A percentile compares a stretch with the other conserved stretches of the same genome.
Conservation (phyloP, 2,888 invertebrate species). For the Scrobipalpa costella region DNA sequence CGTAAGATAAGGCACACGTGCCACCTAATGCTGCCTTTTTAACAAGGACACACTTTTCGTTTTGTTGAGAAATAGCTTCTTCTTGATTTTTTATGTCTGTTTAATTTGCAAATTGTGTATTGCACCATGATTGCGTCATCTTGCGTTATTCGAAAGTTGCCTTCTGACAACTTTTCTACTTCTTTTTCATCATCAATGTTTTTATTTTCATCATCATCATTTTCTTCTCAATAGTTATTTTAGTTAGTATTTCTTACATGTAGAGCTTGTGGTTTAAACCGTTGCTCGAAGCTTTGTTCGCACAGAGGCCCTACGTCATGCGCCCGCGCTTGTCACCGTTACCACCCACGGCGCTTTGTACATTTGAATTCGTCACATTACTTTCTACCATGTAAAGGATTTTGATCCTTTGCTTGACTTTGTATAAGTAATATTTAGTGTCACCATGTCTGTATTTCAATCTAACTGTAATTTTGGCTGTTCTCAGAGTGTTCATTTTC, state of each 20-base stretch:
- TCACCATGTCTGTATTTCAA: too few relatives aligned
- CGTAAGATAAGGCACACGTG: neutral
- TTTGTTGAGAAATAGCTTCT: neutral
- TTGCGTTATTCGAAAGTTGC: neutral
- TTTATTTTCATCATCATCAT: neutral
- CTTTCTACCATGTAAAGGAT: neutral
- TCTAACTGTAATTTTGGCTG: too few relatives aligned
- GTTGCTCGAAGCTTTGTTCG: constrained; percentile 3
- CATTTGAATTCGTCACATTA: neutral
- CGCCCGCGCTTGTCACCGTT: constrained; percentile 45
- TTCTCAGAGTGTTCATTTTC: too few relatives aligned
- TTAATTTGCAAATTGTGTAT: neutral
- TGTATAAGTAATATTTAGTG: too few relatives aligned
- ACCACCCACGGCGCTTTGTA: constrained; percentile 51
- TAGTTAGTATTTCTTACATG: neutral
- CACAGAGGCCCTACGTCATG: constrained; percentile 49
- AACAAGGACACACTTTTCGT: neutral
- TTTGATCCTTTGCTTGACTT: neutral
- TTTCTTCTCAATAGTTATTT: neutral
- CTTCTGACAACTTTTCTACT: neutral
- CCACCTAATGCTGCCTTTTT: constrained; percentile 6
- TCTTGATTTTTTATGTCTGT: neutral
- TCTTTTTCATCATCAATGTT: neutral
- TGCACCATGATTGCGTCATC: constrained; percentile 12
- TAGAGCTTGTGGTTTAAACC: neutral